Conservation (phyloP, 1,140 invertebrate species). For the Drosophila lacertosa region DNA sequence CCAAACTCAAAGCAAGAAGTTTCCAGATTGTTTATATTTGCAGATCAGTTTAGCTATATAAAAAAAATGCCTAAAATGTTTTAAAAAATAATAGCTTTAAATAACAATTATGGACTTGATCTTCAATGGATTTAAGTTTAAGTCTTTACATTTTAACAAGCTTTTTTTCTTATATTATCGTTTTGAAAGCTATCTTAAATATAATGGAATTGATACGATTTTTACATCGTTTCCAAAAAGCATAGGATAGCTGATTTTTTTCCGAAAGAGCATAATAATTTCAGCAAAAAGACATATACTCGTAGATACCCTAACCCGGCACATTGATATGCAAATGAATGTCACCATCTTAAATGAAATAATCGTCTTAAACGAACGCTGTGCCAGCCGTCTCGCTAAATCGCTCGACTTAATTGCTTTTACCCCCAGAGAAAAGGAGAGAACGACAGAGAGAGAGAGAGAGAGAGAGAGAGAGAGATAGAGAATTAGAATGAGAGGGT, state of each 20-base stretch:
- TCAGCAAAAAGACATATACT: slow-evolving; percentile 1
- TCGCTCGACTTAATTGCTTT: slow-evolving; percentile 70
- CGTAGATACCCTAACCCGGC: slow-evolving; percentile 27
- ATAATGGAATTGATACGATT: too few species aligned
- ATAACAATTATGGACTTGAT: too few species aligned
- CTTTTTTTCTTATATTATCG: too few species aligned
- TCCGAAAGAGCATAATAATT: too few species aligned
- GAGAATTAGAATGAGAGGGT: neutral
- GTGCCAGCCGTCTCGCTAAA: slow-evolving; percentile 35
- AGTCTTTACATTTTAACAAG: too few species aligned
- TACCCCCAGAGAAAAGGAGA: slow-evolving; percentile 1
- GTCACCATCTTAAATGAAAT: slow-evolving; percentile 82
- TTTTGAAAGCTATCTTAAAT: too few species aligned
- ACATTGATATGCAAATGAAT: slow-evolving; percentile 83
- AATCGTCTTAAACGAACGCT: slow-evolving; percentile 77
- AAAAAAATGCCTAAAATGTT: too few species aligned
- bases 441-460: neutral
- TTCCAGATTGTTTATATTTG: neutral
- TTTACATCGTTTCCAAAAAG: too few species aligned
- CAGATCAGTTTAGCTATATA: too few species aligned
- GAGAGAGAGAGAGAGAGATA: neutral
- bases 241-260: too few species aligned
- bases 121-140: too few species aligned
- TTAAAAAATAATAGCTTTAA: too few species aligned
- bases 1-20: neutral